Percentiles rank a stretch among this genome's conserved stretches.
Conservation (phyloP, 2,113 vertebrate species). For the Gnathonemus longibarbis region DNA sequence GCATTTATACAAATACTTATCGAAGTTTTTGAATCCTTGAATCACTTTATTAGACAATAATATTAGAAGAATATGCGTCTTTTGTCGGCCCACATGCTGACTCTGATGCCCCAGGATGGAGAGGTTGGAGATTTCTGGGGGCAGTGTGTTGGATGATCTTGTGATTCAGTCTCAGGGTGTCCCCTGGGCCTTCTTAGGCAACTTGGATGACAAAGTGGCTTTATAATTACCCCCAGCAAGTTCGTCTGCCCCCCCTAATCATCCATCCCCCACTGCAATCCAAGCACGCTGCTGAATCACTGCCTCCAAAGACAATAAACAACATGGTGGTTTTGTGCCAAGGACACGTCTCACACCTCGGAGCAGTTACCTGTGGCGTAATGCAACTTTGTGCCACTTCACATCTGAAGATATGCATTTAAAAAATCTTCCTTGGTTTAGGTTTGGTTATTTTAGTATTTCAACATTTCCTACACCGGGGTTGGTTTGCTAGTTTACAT, state of each 20-base stretch:
- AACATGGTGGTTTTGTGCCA: background rate
- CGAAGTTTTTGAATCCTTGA: background rate
- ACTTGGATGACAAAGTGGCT: constrained; percentile 13
- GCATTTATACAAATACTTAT: background rate
- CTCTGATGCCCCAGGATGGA: background rate
- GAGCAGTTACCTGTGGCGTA: background rate
- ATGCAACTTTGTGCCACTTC: background rate
- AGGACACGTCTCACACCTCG: background rate
- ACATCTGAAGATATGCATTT: background rate
- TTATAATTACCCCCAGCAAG: constrained; percentile 13
- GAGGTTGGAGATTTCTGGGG: background rate
- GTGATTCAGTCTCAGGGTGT: background rate
- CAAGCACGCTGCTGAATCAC: background rate
- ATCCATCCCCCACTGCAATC: background rate
- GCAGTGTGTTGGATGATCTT: background rate
- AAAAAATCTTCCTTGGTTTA: background rate
- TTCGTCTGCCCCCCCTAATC: background rate
- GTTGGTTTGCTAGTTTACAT: background rate
- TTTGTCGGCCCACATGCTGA: background rate
- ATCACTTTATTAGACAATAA: background rate
- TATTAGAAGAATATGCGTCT: background rate
- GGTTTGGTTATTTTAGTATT: background rate
- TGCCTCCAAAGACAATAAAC: background rate
- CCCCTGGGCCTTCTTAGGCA: background rate
- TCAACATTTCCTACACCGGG: background rate